Base-by-base conservation (phyloP, 2,888 invertebrate genomes). In the Sarcophaga rosellei region DNA sequence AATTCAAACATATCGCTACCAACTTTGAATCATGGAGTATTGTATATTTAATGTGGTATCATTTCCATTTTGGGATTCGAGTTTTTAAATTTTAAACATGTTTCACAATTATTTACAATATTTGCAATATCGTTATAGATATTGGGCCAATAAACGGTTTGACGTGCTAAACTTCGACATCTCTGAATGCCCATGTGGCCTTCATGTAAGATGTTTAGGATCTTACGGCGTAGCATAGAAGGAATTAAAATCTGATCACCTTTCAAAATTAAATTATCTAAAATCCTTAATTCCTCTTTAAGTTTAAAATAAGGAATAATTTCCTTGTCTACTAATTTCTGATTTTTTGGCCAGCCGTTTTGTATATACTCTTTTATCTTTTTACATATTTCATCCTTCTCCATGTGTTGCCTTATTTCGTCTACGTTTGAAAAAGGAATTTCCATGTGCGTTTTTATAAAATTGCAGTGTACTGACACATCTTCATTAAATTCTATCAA, bases 1-100 rank as follows among this genome's bases (percentile, higher is more conserved):
- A 72, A 72, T 72, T 72, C 70, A 59, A 72, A 72, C 23, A 75
- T 53, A 65, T 75, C 75, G 20, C n/a, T 44, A 10, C 25, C 79
- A 17, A 80, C 72, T 53, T 80, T 80, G 53, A 10, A 65, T 59
- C 80, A 80, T 4, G 73, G 73, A 2, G 73, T 20, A 11, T 45
- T 47, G 4, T 65, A 21, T 17, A 78, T 25, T 62, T 78, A 61
- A 35, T 76, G 66, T 12, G 53, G 76, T 23, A 44, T 17, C 6
- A 66, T 21, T 76, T 66, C 35, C n/a, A 35, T 12, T 66, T 35
- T 61, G 12, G 12, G 5, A 20, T 73, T 73, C 1, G 61, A 61
- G 25, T 73, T 76, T 66, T 57, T 47, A 35, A 35, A 75, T 53
- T 73, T 73, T 17, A 12, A 25, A 45, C 73, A 74, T 23, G 20